These are phyloP conservation scores for Fulmarus glacialis DNA, from an alignment of 2,113 vertebrate genomes.

Conservation along the genomic window DNA sequence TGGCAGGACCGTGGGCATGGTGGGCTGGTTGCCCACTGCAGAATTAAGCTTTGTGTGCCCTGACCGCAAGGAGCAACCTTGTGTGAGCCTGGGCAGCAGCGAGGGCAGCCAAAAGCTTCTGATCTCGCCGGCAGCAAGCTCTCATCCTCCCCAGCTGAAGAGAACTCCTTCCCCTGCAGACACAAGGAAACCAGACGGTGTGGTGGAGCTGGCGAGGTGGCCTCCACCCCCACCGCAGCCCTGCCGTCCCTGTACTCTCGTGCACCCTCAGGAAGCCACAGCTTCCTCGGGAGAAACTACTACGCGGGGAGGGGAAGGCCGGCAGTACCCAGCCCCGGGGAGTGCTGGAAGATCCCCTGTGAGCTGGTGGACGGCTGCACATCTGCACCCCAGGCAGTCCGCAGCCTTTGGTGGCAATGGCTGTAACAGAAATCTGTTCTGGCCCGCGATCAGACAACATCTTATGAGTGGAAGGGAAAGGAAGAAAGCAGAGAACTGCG, in stretches of 20 bases:
- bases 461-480: background rate
- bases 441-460: accelerated
- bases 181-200: slow-evolving; percentile 20
- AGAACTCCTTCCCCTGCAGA: slow-evolving; percentile 54
- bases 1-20: accelerated
- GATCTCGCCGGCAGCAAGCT: background rate
- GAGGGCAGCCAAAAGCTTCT: background rate
- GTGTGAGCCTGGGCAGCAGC: background rate
- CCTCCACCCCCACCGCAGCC: slow-evolving; percentile 5
- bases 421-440: background rate
- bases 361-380: accelerated
- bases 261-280: slow-evolving; percentile 71
- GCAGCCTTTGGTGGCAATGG: background rate
- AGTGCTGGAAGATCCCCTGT: background rate
- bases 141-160: background rate
- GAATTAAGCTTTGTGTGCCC: background rate
- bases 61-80: background rate
- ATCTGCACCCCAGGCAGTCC: background rate
- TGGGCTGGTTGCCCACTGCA: background rate
- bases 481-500: background rate
- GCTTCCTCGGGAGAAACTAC: slow-evolving; percentile 70
- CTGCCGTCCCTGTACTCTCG: background rate
- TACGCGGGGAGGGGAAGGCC: background rate
- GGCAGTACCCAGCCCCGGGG: background rate
- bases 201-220: background rate